A percentile compares a stretch with the other conserved stretches of the same genome.
These are phyloP conservation scores for Microcebus tavaratra DNA, from an alignment of 2,113 vertebrate genomes.

Conservation along the genomic window DNA sequence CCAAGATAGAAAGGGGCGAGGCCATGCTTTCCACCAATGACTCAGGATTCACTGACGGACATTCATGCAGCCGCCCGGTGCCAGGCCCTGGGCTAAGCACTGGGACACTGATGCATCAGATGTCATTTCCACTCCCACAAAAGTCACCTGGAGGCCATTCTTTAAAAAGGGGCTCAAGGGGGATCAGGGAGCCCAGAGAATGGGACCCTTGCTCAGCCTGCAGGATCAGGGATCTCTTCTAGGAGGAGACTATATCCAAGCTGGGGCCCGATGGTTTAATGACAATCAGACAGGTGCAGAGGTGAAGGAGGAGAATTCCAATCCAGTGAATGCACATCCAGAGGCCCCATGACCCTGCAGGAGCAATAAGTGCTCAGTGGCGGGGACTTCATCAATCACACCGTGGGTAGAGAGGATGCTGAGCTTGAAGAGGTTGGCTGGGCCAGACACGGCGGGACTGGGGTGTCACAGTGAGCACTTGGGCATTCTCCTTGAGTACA, in stretches of 20 bases:
- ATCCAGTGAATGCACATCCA: rapidly evolving
- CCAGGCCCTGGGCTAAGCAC: background rate
- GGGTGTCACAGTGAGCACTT: background rate
- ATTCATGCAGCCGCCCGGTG: background rate
- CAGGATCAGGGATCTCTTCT: background rate
- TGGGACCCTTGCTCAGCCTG: background rate
- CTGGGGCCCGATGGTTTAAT: background rate
- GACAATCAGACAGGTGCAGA: background rate
- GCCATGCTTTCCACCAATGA: background rate
- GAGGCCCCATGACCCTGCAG: background rate
- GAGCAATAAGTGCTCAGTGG: background rate
- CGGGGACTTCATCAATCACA: too few species aligned
- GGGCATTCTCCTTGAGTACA: background rate
- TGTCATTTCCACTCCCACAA: background rate
- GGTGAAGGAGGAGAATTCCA: background rate
- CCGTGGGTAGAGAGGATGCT: background rate
- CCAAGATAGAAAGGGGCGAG: background rate
- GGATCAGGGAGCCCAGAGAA: background rate
- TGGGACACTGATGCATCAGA: background rate
- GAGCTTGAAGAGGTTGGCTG: background rate
- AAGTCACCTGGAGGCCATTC: background rate
- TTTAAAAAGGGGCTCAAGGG: background rate
- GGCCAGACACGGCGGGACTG: background rate
- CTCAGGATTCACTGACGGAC: background rate
- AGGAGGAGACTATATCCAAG: background rate